phyloP scores from a whole-genome alignment of 2,888 invertebrate species.

The Augochlorella aurata region DNA sequence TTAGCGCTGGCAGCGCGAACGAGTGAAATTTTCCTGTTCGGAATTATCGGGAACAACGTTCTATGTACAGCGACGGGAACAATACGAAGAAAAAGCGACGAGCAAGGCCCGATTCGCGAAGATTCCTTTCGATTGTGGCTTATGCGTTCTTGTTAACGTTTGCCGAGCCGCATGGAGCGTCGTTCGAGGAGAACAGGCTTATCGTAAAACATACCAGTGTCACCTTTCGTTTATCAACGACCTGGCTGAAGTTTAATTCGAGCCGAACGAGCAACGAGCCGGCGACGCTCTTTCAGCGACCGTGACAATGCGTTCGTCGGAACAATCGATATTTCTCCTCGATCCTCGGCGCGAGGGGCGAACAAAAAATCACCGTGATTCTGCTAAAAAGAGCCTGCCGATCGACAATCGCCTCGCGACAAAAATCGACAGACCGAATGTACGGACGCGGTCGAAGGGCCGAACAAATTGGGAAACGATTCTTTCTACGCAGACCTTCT shows the following conservation, averaged over 20 bases:
- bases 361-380: constrained; percentile 13
- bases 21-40: too few species aligned
- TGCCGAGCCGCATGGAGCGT: constrained; percentile 22
- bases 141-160: constrained; percentile 27
- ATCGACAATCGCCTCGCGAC: neutral
- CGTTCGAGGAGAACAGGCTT: constrained; percentile 58
- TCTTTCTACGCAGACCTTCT: too few species aligned
- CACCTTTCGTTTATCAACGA: constrained; percentile 78
- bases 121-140: constrained; percentile 20
- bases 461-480: neutral
- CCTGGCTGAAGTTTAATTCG: constrained; percentile 74
- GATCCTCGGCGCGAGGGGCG: constrained; percentile 20
- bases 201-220: constrained; percentile 76
- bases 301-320: constrained; percentile 39
- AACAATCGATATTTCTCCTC: constrained; percentile 3
- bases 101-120: constrained; percentile 1
- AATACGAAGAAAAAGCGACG: constrained; percentile 1
- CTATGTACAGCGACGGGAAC: neutral
- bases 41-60: neutral
- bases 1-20: too few species aligned
- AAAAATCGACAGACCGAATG: neutral
- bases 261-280: constrained; percentile 53
- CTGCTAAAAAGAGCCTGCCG: neutral
- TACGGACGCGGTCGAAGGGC: neutral
- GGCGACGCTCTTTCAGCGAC: constrained; percentile 40